Base-by-base conservation (phyloP, 2,797 vertebrate species). In the Periophthalmus magnuspinnatus region DNA sequence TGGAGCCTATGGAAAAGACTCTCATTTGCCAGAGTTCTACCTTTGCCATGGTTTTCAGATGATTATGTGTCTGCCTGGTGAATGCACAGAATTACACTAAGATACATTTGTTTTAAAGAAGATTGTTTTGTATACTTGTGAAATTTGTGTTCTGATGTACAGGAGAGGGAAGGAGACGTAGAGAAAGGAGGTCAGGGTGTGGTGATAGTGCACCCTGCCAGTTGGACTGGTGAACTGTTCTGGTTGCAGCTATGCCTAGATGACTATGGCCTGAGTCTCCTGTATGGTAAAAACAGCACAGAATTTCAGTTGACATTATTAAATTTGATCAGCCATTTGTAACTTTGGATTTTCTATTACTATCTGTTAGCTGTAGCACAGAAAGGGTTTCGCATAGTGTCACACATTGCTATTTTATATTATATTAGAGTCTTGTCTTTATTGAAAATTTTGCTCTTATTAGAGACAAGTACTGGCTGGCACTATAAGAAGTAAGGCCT, bases 1-100 rank as follows among this genome's bases (percentile, higher is more conserved):
- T 87, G 84, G 83, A 90, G 86, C 82, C 90, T 83, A 84, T 91
- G 88, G 81, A 88, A 88, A 89, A 84, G 83, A 79, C 82, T 77
- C 76, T 80, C 71, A 71, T 79, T 76, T 84, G 90, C 84, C 88
- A 78, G 81, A 78, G 86, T 82, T 76, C 74, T 79, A 81, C 74
- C 76, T 81, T 82, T 89, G 68, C 82, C 89, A 75, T 70, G 67
- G 82, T 76, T 82, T 77, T 81, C 63, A 79, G 41, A 79, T 69
- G 68, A 36, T 62, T 77, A 63, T 76, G 70, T 63, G 61, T 81
- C 63, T 79, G 32, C 72, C 62, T 76, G 48, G 75, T 19, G 68
- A 77, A 77, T 70, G 68, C 79, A 76, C 74, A 84, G 77, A 72
- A 70, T 74, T 8, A 28, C 24, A 71, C 69, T 61, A 52, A 54